A percentile compares a stretch with the other conserved stretches of the same genome.
Evolutionary conservation across 2,113 vertebrate species (phyloP).

Genomic region (Paramisgurnus dabryanus): DNA sequence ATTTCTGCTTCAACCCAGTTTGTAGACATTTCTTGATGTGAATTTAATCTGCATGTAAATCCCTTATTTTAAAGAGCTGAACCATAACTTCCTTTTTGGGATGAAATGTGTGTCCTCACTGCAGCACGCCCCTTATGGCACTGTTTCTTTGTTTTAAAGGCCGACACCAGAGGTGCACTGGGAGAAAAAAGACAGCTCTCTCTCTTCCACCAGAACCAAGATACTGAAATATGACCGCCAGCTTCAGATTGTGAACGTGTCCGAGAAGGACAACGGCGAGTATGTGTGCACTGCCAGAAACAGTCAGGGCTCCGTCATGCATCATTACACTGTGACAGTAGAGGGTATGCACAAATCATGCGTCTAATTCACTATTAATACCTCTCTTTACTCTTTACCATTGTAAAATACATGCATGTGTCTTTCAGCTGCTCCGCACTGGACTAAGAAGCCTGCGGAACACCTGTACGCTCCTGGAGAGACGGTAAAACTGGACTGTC

Average conservation of each 20-base stretch:
- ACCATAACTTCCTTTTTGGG: no score
- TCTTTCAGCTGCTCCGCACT: conserved; percentile 80
- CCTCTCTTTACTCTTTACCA: neutral
- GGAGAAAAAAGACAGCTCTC: neutral
- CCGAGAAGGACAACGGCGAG: neutral
- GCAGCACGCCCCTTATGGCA: no score
- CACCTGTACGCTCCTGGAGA: conserved; percentile 79
- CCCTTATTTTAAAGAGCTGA: no score
- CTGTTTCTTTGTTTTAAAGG: neutral
- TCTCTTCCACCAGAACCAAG: neutral
- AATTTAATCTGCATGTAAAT: no score
- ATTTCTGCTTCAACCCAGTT: no score
- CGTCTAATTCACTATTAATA: neutral
- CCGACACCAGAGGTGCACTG: neutral
- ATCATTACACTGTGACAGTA: neutral
- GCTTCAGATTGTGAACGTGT: neutral
- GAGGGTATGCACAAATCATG: conserved; percentile 15
- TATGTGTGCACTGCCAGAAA: neutral
- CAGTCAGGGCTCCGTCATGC: neutral
- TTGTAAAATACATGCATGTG: no score
- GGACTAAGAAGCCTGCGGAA: conserved; percentile 74
- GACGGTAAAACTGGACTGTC: conserved; percentile 78
- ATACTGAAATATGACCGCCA: neutral
- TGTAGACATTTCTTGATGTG: no score
- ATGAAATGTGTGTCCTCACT: no score